phyloP scores from a whole-genome alignment of 2,797 vertebrate species.

The Cuniculus paca region DNA sequence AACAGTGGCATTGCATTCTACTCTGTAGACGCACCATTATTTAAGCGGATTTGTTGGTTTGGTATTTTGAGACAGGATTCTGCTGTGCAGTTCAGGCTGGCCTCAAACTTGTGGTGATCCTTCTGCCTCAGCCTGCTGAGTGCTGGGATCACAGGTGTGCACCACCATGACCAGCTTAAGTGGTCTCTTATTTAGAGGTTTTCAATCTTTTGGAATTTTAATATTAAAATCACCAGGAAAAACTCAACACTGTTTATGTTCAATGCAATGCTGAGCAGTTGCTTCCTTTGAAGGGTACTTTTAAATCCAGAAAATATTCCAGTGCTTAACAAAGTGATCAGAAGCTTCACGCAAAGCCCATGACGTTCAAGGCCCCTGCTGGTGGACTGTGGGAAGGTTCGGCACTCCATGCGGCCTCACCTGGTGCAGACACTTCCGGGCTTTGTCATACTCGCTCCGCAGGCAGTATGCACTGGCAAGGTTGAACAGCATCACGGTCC shows the following conservation, averaged over 20 bases:
- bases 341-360: background rate
- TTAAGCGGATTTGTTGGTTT: background rate
- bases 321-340: background rate
- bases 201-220: slow-evolving; percentile 41
- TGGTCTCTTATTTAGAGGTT: background rate
- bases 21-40: background rate
- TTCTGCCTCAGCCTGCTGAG: background rate
- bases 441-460: slow-evolving; percentile 98
- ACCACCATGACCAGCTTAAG: background rate
- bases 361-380: background rate
- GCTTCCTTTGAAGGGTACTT: background rate
- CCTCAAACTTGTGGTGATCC: background rate
- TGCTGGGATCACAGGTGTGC: background rate
- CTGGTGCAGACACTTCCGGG: slow-evolving; percentile 98
- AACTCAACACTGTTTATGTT: background rate
- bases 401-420: slow-evolving; percentile 83
- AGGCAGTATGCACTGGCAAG: slow-evolving; percentile 98
- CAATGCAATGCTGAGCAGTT: background rate
- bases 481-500: slow-evolving; percentile 99
- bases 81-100: background rate
- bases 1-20: background rate
- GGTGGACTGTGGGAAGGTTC: background rate
- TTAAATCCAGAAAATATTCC: background rate
- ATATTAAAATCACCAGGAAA: slow-evolving; percentile 18
- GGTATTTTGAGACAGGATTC: background rate